A percentile compares a stretch with the other conserved stretches of the same genome.
Conservation (phyloP, 1,140 invertebrate genomes). For the Macrobrachium rosenbergii region DNA sequence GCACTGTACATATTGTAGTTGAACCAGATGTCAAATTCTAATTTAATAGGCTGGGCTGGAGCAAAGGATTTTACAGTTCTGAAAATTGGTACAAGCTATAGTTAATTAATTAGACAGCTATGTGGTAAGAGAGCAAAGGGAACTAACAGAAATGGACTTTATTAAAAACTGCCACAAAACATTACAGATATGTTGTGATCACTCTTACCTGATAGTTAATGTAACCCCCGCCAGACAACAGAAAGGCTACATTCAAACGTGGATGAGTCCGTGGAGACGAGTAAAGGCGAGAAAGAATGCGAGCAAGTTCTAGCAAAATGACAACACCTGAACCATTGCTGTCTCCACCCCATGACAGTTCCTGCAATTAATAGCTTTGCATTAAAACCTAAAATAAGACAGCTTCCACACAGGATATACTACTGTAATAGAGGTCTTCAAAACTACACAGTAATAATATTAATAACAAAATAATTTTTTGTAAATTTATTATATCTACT, state of each 20-base stretch:
- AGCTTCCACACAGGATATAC: too few relatives aligned
- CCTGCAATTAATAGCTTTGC: conserved; percentile 73
- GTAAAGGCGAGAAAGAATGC: conserved; percentile 94
- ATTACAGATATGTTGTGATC: neutral
- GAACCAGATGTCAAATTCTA: too few relatives aligned
- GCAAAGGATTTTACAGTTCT: too few relatives aligned
- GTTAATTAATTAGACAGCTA: neutral
- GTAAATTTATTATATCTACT: too few relatives aligned
- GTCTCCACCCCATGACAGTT: conserved; percentile 87
- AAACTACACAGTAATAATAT: too few relatives aligned
- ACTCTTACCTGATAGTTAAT: conserved; percentile 81
- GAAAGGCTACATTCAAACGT: conserved; percentile 89
- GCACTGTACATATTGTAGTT: too few relatives aligned
- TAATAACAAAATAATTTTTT: too few relatives aligned
- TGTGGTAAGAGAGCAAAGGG: neutral
- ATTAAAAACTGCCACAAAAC: neutral
- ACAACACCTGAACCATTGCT: conserved; percentile 95
- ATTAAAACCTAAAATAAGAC: neutral
- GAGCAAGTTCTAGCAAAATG: conserved; percentile 87
- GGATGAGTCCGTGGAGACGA: conserved; percentile 83
- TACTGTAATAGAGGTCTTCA: too few relatives aligned
- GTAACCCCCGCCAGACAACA: conserved; percentile 92
- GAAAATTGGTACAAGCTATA: too few relatives aligned
- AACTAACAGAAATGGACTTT: neutral
- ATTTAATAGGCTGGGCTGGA: too few relatives aligned